phyloP scores from a whole-genome alignment of 2,113 vertebrate genomes.

The Corythaeola cristata region DNA sequence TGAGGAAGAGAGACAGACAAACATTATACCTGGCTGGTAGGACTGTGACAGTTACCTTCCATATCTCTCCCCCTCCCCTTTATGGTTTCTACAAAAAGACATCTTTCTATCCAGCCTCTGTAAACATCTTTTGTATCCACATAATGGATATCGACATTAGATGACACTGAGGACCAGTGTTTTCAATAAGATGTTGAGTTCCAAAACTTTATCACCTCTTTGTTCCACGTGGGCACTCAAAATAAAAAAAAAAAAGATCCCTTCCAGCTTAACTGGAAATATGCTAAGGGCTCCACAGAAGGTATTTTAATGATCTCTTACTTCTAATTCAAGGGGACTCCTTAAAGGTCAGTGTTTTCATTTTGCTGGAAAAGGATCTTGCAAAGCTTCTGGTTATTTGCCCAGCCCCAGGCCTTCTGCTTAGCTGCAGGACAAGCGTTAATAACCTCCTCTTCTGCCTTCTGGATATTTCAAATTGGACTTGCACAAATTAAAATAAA shows the following conservation, averaged over 20 bases:
- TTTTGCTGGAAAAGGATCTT: neutral
- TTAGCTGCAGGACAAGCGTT: neutral
- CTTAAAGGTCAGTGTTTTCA: neutral
- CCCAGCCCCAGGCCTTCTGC: neutral
- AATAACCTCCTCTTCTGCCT: neutral
- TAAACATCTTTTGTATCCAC: neutral
- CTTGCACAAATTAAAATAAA: neutral
- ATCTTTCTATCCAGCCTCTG: neutral
- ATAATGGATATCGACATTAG: neutral
- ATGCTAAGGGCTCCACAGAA: neutral
- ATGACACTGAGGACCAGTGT: neutral
- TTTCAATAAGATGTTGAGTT: neutral
- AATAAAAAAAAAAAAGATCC: neutral
- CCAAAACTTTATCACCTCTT: neutral
- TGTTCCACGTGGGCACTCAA: neutral
- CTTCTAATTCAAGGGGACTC: neutral
- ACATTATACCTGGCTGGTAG: rapidly evolving
- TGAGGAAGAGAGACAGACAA: neutral
- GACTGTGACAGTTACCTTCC: neutral
- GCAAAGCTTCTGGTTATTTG: neutral
- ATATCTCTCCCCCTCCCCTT: neutral
- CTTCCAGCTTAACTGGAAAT: neutral
- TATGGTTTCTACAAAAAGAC: neutral
- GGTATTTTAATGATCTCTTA: neutral
- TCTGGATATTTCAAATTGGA: neutral